These are phyloP conservation scores for Philotrypesis tridentata DNA, from an alignment of 1,140 invertebrate species.

Conservation along the genomic window DNA sequence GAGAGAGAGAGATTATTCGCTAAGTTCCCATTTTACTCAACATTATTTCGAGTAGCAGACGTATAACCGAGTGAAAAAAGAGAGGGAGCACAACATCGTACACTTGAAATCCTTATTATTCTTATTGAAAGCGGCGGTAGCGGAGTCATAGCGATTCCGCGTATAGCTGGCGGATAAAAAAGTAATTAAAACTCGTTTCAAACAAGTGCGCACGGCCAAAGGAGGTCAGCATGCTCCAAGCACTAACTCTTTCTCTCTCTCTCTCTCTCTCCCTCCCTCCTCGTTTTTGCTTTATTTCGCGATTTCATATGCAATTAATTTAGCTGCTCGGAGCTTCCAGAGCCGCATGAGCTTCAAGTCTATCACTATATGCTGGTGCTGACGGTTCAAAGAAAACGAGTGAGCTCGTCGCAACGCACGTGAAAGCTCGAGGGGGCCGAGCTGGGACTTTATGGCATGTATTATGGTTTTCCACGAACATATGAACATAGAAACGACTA, in stretches of 20 bases:
- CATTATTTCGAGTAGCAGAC: background rate
- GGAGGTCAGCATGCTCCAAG: constrained; percentile 15
- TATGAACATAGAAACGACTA: no score
- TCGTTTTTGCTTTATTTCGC: constrained; percentile 8
- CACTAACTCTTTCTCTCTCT: background rate
- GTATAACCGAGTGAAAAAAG: no score
- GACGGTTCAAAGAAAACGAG: background rate
- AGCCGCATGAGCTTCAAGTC: background rate
- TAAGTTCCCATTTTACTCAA: constrained; percentile 8
- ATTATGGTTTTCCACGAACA: background rate
- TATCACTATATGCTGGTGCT: background rate
- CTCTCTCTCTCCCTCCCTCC: no score
- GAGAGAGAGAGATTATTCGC: background rate
- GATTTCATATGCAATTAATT: constrained; percentile 27
- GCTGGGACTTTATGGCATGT: background rate
- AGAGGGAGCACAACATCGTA: background rate
- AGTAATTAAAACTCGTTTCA: constrained; percentile 32
- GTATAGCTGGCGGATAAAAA: constrained; percentile 15
- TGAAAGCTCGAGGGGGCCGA: background rate
- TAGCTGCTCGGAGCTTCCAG: background rate
- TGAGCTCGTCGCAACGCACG: background rate
- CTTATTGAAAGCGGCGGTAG: background rate
- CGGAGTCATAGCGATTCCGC: background rate
- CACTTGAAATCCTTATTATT: constrained; percentile 1
- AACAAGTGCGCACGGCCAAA: background rate